Conservation (phyloP, 2,888 invertebrate genomes). For the Cryptus armator region DNA sequence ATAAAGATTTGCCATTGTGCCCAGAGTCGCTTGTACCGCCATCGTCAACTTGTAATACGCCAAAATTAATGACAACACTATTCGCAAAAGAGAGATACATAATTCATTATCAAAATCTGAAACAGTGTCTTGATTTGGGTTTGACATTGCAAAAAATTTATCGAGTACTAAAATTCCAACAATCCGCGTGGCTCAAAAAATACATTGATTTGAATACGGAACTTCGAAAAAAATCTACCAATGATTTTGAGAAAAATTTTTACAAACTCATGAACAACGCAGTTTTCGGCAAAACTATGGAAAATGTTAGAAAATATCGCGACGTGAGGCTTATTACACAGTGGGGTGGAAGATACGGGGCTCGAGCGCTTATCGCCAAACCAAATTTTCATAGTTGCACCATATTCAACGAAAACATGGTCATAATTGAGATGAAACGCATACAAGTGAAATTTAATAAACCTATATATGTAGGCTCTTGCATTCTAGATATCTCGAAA, state of each 20-base stretch:
- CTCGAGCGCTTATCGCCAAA: slow-evolving; percentile 76
- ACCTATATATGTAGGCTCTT: slow-evolving; percentile 23
- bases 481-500: slow-evolving; percentile 77
- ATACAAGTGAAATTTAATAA: slow-evolving; percentile 64
- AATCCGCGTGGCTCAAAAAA: slow-evolving; percentile 80
- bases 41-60: slow-evolving; percentile 39
- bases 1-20: slow-evolving; percentile 4
- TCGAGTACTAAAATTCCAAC: slow-evolving; percentile 79
- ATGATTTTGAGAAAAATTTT: slow-evolving; percentile 81
- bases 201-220: slow-evolving; percentile 83
- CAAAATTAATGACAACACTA: slow-evolving; percentile 57
- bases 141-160: slow-evolving; percentile 76
- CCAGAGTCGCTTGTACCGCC: not conserved
- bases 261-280: too few relatives aligned
- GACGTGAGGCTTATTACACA: slow-evolving; percentile 40
- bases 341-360: slow-evolving; percentile 78
- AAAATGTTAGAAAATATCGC: too few relatives aligned
- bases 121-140: slow-evolving; percentile 66
- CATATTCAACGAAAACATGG: slow-evolving; percentile 60
- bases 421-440: slow-evolving; percentile 78
- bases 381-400: slow-evolving; percentile 77
- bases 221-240: slow-evolving; percentile 74
- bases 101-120: slow-evolving; percentile 72
- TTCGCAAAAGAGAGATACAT: slow-evolving; percentile 68
- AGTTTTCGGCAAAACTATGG: too few relatives aligned